A percentile compares a stretch with the other conserved stretches of the same genome.
phyloP scores from a whole-genome alignment of 1,140 invertebrate species.

The Acromyrmex charruanus region DNA sequence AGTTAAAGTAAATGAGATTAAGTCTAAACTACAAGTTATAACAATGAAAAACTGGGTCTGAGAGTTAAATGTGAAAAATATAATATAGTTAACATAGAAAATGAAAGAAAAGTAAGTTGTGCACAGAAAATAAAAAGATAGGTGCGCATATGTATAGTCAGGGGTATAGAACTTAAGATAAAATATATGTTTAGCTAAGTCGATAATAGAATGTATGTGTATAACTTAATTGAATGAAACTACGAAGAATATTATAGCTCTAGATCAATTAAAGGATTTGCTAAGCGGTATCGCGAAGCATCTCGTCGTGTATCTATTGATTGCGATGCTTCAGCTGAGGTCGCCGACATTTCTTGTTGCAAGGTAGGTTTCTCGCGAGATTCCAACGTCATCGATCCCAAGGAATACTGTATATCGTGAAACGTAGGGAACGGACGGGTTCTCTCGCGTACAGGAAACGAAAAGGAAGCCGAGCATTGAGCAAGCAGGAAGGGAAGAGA shows the following conservation, averaged over 20 bases:
- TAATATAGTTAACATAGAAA: neutral
- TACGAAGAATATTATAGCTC: neutral
- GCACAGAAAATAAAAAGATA: neutral
- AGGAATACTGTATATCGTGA: slow-evolving; percentile 54
- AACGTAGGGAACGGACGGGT: slow-evolving; percentile 29
- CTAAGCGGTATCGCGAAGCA: neutral
- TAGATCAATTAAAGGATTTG: neutral
- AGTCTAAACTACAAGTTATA: too few species aligned
- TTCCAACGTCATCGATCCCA: slow-evolving; percentile 64
- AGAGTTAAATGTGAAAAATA: too few species aligned
- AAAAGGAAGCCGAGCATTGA: slow-evolving; percentile 54
- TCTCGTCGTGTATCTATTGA: neutral
- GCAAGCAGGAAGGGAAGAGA: slow-evolving; percentile 68
- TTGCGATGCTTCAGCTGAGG: neutral
- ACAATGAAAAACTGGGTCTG: too few species aligned
- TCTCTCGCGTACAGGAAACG: slow-evolving; percentile 71
- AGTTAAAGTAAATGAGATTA: too few species aligned
- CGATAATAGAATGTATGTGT: neutral
- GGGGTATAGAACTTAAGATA: neutral
- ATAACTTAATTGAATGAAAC: neutral
- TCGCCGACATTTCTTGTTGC: slow-evolving; percentile 19
- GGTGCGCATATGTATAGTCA: neutral
- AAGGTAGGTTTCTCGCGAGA: slow-evolving; percentile 57
- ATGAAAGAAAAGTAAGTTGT: neutral
- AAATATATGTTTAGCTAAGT: neutral